Evolutionary conservation across 2,113 vertebrate species (phyloP).

Genomic region (Entomyzon cyanotis): DNA sequence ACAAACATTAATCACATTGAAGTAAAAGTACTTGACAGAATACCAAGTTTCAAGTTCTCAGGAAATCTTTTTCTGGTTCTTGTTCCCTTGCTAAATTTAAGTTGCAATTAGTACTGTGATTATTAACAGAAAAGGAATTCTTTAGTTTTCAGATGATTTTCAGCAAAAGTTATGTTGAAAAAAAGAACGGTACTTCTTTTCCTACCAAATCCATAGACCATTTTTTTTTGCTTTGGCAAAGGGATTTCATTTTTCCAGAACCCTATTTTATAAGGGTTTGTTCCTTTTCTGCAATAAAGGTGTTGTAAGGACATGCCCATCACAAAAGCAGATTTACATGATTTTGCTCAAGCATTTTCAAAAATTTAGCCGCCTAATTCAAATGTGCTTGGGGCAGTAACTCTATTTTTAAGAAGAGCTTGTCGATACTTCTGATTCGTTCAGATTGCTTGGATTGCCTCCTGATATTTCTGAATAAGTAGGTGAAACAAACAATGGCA

Average conservation of each 20-base stretch:
- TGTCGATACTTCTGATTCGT: neutral
- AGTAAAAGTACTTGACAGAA: neutral
- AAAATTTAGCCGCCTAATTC: neutral
- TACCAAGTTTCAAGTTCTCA: neutral
- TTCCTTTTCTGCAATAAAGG: neutral
- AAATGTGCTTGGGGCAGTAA: neutral
- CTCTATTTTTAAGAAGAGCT: neutral
- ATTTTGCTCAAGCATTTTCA: neutral
- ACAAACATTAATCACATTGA: neutral
- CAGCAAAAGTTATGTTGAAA: neutral
- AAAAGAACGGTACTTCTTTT: neutral
- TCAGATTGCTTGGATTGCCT: neutral
- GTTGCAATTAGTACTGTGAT: neutral
- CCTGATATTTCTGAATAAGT: neutral
- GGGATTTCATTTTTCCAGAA: neutral
- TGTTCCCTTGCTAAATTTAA: neutral
- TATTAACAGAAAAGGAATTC: neutral
- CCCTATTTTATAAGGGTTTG: accelerated
- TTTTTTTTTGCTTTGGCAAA: neutral
- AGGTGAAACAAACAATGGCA: neutral
- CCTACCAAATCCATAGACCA: neutral
- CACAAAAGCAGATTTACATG: neutral
- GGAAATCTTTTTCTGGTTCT: neutral
- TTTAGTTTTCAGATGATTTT: neutral
- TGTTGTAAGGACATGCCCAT: neutral